Evolutionary conservation across 2,797 vertebrate species (phyloP).

Genomic region (Danio jaintianensis): DNA sequence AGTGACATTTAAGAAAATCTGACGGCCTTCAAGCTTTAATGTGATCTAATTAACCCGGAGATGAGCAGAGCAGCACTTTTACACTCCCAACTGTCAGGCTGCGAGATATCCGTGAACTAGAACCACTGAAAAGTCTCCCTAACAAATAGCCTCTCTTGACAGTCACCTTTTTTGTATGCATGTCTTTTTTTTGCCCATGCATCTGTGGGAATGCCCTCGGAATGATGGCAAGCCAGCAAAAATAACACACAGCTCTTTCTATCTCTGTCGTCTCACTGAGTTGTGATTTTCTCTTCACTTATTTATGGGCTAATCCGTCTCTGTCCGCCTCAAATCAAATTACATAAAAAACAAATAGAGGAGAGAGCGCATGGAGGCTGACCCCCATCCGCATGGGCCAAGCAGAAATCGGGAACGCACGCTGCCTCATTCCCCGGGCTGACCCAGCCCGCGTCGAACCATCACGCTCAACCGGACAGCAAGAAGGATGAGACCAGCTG

Average conservation of each 20-base stretch:
- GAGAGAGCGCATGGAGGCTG: constrained; percentile 35
- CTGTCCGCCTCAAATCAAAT: constrained; percentile 58
- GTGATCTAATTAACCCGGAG: constrained; percentile 35
- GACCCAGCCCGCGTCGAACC: constrained; percentile 23
- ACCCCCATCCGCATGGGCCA: constrained; percentile 14
- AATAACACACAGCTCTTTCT: constrained; percentile 35
- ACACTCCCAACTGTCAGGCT: neutral
- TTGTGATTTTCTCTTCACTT: constrained; percentile 62
- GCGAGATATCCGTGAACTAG: neutral
- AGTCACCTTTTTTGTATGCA: constrained; percentile 15
- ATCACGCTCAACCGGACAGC: constrained; percentile 23
- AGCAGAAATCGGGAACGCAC: constrained; percentile 3
- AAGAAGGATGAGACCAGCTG: constrained; percentile 38
- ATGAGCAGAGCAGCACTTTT: constrained; percentile 18
- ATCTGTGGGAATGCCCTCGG: constrained; percentile 50
- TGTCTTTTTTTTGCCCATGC: constrained; percentile 54
- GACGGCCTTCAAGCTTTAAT: constrained; percentile 31
- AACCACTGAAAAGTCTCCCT: constrained; percentile 12
- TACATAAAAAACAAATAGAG: constrained; percentile 55
- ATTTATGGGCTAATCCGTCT: constrained; percentile 57
- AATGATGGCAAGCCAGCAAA: constrained; percentile 27
- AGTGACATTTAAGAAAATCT: constrained; percentile 34
- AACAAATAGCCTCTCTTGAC: constrained; percentile 24
- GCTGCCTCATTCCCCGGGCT: constrained; percentile 14
- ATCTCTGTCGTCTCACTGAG: constrained; percentile 42